Conservation (phyloP, 2,113 vertebrate genomes). For the Galbula dea region DNA sequence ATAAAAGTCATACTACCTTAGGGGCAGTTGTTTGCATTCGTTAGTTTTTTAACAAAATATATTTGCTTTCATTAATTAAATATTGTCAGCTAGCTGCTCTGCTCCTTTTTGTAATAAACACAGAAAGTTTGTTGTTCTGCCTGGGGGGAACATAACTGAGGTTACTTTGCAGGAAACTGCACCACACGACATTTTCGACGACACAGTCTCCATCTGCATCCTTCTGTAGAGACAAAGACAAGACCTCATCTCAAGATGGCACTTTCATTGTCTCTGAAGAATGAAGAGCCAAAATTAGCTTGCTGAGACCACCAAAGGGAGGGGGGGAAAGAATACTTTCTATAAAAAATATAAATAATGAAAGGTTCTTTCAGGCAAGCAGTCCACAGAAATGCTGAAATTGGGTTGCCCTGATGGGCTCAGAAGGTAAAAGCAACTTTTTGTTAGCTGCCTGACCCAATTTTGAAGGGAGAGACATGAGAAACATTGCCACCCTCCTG, state of each 20-base stretch:
- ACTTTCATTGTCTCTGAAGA: slow-evolving; percentile 24
- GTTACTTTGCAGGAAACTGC: neutral
- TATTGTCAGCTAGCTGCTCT: neutral
- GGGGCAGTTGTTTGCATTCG: neutral
- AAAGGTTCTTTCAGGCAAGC: neutral
- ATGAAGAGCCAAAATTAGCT: neutral
- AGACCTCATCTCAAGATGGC: neutral
- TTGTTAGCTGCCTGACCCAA: neutral
- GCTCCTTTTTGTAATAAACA: neutral
- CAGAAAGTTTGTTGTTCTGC: neutral
- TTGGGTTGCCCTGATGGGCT: neutral
- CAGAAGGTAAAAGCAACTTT: neutral
- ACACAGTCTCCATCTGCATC: neutral
- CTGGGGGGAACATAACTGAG: neutral
- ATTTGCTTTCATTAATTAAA: neutral
- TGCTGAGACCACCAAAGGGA: neutral
- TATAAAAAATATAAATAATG: neutral
- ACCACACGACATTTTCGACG: neutral
- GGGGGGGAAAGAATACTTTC: neutral
- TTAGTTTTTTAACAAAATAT: neutral
- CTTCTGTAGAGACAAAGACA: neutral
- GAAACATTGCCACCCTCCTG: neutral
- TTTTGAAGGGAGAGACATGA: neutral
- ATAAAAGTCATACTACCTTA: neutral
- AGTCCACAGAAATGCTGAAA: neutral